Evolutionary conservation across 2,797 vertebrate species (phyloP).

Genomic region (Muscicapa comitata): DNA sequence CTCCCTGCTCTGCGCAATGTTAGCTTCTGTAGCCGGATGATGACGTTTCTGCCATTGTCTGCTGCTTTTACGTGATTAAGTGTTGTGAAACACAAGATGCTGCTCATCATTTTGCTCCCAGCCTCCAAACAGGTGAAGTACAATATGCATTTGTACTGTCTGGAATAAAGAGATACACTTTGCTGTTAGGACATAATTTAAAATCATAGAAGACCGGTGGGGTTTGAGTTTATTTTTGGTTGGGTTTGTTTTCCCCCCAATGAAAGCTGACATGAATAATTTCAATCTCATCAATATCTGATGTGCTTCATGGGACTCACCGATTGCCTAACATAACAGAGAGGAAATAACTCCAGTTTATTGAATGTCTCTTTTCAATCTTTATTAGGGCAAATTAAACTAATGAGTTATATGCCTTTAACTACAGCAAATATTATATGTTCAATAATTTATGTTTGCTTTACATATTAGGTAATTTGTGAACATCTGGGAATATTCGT

Average conservation of each 20-base stretch:
- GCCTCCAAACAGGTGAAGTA: neutral
- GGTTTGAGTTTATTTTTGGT: neutral
- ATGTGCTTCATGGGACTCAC: neutral
- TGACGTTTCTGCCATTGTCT: conserved; percentile 12
- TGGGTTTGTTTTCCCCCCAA: neutral
- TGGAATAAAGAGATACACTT: neutral
- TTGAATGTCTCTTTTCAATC: neutral
- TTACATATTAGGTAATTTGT: neutral
- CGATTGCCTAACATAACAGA: neutral
- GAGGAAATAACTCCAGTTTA: neutral
- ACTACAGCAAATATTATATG: neutral
- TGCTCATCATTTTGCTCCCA: neutral
- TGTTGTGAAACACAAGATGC: neutral
- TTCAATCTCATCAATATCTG: neutral
- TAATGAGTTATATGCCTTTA: neutral
- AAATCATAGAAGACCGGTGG: neutral
- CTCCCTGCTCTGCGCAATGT: neutral
- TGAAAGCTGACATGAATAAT: neutral
- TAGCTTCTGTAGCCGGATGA: neutral
- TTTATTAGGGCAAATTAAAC: neutral
- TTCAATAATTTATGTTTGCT: neutral
- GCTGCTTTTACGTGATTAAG: neutral
- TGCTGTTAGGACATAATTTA: neutral
- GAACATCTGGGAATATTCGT: neutral
- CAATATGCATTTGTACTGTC: neutral